phyloP scores from a whole-genome alignment of 2,797 vertebrate species.

The Aythya fuligula region DNA sequence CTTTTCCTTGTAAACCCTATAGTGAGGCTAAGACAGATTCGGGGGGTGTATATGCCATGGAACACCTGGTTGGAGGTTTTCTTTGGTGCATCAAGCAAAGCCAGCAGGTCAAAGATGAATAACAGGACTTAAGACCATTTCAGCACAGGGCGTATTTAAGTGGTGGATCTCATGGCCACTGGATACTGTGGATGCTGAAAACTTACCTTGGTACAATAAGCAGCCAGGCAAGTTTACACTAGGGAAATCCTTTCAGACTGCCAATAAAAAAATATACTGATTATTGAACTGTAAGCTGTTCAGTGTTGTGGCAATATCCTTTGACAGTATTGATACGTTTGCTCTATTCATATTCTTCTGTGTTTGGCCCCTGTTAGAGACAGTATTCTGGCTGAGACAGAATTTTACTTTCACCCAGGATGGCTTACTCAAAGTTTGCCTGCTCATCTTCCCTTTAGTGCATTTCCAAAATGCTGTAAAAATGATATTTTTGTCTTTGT shows the following conservation, averaged over 20 bases:
- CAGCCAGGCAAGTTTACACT: not conserved
- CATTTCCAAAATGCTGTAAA: not conserved
- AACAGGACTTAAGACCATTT: not conserved
- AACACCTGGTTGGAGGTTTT: not conserved
- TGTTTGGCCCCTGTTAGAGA: not conserved
- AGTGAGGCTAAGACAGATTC: not conserved
- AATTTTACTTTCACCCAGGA: not conserved
- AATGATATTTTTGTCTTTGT: not conserved
- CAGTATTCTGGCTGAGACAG: not conserved
- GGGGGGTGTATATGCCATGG: rapidly evolving
- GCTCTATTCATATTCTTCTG: not conserved
- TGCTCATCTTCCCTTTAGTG: not conserved
- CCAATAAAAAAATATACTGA: not conserved
- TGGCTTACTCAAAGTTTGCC: not conserved
- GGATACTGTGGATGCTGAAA: rapidly evolving
- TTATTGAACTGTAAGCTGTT: not conserved
- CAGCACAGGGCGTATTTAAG: not conserved
- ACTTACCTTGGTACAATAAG: not conserved
- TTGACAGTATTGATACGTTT: not conserved
- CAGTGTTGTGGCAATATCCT: not conserved
- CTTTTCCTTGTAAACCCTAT: not conserved
- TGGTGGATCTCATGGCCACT: not conserved
- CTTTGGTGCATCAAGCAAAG: not conserved
- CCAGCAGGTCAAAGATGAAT: not conserved
- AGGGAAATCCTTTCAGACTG: not conserved